Base-by-base conservation (phyloP, 2,797 vertebrate species). In the Poecilia gillii region DNA sequence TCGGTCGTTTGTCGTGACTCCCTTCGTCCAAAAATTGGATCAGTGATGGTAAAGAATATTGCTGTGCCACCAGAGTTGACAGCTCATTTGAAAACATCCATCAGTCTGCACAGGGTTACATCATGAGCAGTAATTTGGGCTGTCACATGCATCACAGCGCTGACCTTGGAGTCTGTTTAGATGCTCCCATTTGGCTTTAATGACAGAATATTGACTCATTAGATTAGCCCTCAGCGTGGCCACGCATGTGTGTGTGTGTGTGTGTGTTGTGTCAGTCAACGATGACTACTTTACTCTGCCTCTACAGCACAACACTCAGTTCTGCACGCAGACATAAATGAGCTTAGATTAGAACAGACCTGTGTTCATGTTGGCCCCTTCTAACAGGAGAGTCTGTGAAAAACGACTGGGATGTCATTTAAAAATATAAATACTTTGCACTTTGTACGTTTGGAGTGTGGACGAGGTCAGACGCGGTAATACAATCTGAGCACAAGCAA, bases 31-130 rank as follows among this genome's bases (percentile, higher is more conserved):
- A 36, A 82, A 75, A 85, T 79, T 79, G 71, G 49, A 82, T 86
- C 80, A 85, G 28, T 82, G 76, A 72, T 81, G 49, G 79, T 74
- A 66, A 86, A 79, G 79, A 85, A 86, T 75, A 80, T 74, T 47
- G 1, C 46, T 36, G 57, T 64, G 81, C 55, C 72, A 75, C 57
- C 68, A 39, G 72, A 83, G 53, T 80, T 83, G 80, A 90, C 79
- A 33, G 81, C 72, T 77, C 76, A 74, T 83, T 86, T 71, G 72
- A 81, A 53, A 86, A 77, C 76, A 77, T 74, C 73, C 76, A 64
- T 82, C 80, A 77, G 74, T 45, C 74, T 68, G 43, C 41, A 6
- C 33, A 55, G 75, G 76, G 88, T 88, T 90, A 81, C 39, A 81
- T 83, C 68, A 11, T 14, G n/a, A 55, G 36, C 28, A 49, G 71